phyloP scores from a whole-genome alignment of 2,113 vertebrate species.

The Sinocyclocheilus maitianheensis region DNA sequence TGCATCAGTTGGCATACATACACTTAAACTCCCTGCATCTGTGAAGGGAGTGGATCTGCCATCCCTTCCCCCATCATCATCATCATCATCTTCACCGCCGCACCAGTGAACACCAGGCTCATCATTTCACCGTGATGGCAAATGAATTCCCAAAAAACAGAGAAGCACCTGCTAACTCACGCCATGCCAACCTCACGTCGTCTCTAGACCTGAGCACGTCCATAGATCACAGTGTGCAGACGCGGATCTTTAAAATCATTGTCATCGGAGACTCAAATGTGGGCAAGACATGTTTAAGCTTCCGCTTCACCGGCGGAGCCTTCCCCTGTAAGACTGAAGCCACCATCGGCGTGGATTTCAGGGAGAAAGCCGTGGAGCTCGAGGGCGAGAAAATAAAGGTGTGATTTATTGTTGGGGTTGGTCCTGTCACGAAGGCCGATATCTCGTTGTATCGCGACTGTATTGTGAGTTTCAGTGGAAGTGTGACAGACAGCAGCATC shows the following conservation, averaged over 20 bases:
- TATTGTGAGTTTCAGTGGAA: constrained; percentile 3
- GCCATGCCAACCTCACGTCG: constrained; percentile 61
- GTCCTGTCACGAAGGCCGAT: neutral
- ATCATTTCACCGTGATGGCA: constrained; percentile 61
- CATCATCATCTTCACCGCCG: constrained; percentile 29
- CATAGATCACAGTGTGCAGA: constrained; percentile 90
- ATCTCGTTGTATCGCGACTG: constrained; percentile 1
- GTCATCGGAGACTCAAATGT: constrained; percentile 98
- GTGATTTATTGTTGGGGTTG: constrained; percentile 48
- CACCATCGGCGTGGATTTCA: constrained; percentile 96
- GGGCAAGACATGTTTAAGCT: constrained; percentile 95
- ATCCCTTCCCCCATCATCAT: constrained; percentile 32
- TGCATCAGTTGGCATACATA: neutral
- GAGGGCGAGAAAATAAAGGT: constrained; percentile 97
- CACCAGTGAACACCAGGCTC: constrained; percentile 45
- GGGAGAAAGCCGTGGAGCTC: constrained; percentile 95
- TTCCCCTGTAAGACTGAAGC: constrained; percentile 94
- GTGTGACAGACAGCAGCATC: constrained; percentile 4
- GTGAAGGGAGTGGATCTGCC: constrained; percentile 45
- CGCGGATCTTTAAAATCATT: constrained; percentile 96
- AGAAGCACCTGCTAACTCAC: constrained; percentile 36
- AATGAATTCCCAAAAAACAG: constrained; percentile 51
- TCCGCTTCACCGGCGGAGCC: constrained; percentile 93
- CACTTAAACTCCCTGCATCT: constrained; percentile 2
- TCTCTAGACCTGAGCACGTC: constrained; percentile 78